Conservation (phyloP, 2,888 invertebrate genomes). For the Tiliacea citrago region DNA sequence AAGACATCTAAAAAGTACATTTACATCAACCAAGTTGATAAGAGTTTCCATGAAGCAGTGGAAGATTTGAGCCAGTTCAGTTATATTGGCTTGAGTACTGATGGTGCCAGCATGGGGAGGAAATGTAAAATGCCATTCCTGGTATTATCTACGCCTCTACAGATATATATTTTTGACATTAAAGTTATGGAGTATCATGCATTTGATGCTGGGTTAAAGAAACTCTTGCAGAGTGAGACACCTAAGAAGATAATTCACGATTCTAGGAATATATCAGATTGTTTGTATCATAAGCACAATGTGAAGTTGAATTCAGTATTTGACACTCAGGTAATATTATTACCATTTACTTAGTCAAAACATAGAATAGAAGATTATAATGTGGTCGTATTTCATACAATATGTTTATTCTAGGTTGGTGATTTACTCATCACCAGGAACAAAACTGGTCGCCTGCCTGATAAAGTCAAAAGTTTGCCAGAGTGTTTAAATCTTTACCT, state of each 20-base stretch:
- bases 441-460: conserved; percentile 82
- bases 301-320: conserved; percentile 90
- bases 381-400: background rate
- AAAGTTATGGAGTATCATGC: conserved; percentile 88
- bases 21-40: conserved; percentile 88
- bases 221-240: conserved; percentile 83
- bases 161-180: conserved; percentile 88
- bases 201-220: conserved; percentile 88
- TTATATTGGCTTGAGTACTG: conserved; percentile 84
- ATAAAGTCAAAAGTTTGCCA: conserved; percentile 81
- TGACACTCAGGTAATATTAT: conserved; percentile 89
- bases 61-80: conserved; percentile 80
- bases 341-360: background rate
- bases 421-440: conserved; percentile 85
- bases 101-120: conserved; percentile 87
- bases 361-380: background rate
- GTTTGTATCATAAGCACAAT: conserved; percentile 90
- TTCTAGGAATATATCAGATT: conserved; percentile 90
- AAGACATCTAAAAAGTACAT: conserved; percentile 84
- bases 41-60: conserved; percentile 83
- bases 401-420: conserved; percentile 83
- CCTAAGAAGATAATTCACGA: conserved; percentile 91
- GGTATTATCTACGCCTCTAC: conserved; percentile 83
- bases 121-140: conserved; percentile 88
- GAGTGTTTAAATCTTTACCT: conserved; percentile 85